Evolutionary conservation across 2,888 invertebrate species (phyloP).

Genomic region (Ochropacha duplaris): DNA sequence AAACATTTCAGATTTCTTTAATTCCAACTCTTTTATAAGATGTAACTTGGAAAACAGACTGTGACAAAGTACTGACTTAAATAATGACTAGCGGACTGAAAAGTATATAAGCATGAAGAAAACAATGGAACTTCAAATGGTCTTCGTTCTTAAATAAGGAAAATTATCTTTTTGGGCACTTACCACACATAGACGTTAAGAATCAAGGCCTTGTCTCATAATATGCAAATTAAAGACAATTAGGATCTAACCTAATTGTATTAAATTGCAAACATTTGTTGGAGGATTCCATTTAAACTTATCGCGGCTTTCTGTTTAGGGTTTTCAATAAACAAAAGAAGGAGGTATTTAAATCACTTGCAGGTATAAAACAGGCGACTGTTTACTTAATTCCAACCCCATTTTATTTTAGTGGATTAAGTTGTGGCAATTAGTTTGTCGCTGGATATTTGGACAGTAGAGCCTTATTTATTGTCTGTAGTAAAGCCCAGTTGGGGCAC

Average conservation of each 20-base stretch:
- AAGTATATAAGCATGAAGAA: neutral
- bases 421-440: slow-evolving; percentile 62
- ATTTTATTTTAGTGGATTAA: slow-evolving; percentile 70
- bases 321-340: slow-evolving; percentile 30
- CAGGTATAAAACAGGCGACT: slow-evolving; percentile 29
- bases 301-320: slow-evolving; percentile 17
- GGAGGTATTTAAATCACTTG: slow-evolving; percentile 42
- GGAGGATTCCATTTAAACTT: slow-evolving; percentile 22
- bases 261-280: slow-evolving; percentile 21
- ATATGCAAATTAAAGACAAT: neutral
- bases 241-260: slow-evolving; percentile 6
- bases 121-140: neutral
- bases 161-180: neutral
- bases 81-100: neutral
- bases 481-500: slow-evolving; percentile 44
- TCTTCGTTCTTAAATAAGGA: neutral
- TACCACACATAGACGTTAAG: neutral
- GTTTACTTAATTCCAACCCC: slow-evolving; percentile 38
- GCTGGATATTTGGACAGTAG: slow-evolving; percentile 57
- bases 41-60: neutral
- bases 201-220: neutral
- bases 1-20: neutral
- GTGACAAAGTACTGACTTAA: neutral
- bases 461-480: slow-evolving; percentile 60
- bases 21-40: neutral